phyloP scores from a whole-genome alignment of 2,113 vertebrate genomes.

The Choloepus hoffmanni region DNA sequence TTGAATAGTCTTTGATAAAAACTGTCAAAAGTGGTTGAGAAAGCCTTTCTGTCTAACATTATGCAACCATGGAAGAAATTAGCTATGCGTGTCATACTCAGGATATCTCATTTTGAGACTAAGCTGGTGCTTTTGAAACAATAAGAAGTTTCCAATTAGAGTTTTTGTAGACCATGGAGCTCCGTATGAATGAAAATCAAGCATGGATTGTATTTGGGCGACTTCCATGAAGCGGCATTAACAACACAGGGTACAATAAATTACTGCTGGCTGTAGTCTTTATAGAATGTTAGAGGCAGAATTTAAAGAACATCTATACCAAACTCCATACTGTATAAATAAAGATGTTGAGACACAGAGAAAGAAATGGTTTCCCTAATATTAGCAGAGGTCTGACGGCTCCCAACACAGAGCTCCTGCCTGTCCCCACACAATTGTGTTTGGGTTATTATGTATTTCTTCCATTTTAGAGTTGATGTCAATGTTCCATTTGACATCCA shows the following conservation, averaged over 20 bases:
- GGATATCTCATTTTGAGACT: constrained; percentile 66
- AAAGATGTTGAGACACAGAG: not conserved
- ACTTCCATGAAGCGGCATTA: not conserved
- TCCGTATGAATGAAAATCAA: constrained; percentile 62
- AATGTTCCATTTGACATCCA: not conserved
- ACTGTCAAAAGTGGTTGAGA: constrained; percentile 50
- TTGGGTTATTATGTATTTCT: not conserved
- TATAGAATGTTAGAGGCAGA: not conserved
- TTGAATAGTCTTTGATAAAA: constrained; percentile 69
- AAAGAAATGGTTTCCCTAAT: not conserved
- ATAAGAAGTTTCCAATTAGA: constrained; percentile 78
- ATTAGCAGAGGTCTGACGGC: not conserved
- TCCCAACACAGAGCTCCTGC: not conserved
- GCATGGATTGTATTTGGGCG: constrained; percentile 35
- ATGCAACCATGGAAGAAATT: constrained; percentile 67
- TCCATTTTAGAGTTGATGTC: not conserved
- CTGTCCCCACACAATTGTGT: not conserved
- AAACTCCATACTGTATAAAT: not conserved
- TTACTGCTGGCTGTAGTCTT: not conserved
- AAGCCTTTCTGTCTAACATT: constrained; percentile 60
- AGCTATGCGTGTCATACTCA: constrained; percentile 70
- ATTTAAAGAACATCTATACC: not conserved
- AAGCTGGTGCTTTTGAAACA: constrained; percentile 68
- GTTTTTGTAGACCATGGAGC: constrained; percentile 30
- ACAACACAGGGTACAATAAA: constrained; percentile 31